Percentiles rank a stretch among this genome's conserved stretches.
Conservation (phyloP, 2,888 invertebrate species). For the Sturmia bella region DNA sequence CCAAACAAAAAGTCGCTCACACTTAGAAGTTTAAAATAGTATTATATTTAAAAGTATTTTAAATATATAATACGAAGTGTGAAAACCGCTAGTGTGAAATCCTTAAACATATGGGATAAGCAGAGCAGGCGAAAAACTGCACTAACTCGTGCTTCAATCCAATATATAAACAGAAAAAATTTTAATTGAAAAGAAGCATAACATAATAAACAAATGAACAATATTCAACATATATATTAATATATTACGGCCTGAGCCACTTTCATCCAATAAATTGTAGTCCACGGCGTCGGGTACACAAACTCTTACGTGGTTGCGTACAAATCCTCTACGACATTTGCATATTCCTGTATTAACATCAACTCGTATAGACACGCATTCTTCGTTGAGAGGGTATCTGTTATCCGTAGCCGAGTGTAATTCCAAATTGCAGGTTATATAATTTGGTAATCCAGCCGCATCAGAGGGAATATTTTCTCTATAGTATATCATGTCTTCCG, state of each 20-base stretch:
- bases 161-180: too few species aligned
- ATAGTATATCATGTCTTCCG: constrained; percentile 81
- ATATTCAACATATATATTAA: too few species aligned
- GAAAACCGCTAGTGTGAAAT: too few species aligned
- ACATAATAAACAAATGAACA: too few species aligned
- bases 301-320: constrained; percentile 82
- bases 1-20: too few species aligned
- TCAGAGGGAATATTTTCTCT: constrained; percentile 48
- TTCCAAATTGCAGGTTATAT: constrained; percentile 84
- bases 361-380: constrained; percentile 84
- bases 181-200: too few species aligned
- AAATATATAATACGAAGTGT: too few species aligned
- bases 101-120: too few species aligned
- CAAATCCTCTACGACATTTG: constrained; percentile 86
- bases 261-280: constrained; percentile 73
- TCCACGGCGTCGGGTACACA: constrained; percentile 77
- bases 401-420: constrained; percentile 74
- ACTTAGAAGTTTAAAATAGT: too few species aligned
- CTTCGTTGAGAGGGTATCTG: constrained; percentile 86
- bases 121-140: too few species aligned
- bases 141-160: too few species aligned
- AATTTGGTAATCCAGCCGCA: constrained; percentile 78
- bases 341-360: constrained; percentile 87
- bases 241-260: constrained; percentile 70
- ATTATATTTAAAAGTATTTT: too few species aligned